Percentiles rank a stretch among this genome's conserved stretches.
These are phyloP conservation scores for Pampusana beccarii DNA, from an alignment of 2,113 vertebrate genomes.

Conservation along the genomic window DNA sequence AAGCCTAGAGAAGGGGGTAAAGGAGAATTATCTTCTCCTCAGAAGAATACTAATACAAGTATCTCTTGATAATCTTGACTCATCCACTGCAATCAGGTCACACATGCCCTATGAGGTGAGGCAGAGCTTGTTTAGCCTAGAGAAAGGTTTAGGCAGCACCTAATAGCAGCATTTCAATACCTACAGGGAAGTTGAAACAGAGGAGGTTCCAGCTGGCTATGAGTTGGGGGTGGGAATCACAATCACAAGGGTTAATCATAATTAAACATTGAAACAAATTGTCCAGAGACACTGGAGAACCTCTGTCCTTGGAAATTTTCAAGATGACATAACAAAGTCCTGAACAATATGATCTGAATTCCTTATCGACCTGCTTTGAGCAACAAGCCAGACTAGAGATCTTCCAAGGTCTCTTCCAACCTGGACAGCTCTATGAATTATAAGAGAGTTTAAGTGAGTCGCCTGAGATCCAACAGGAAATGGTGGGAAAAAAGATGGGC, in stretches of 20 bases:
- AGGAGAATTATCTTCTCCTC: not conserved
- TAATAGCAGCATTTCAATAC: not conserved
- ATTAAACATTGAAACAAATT: not conserved
- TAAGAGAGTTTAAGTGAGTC: not conserved
- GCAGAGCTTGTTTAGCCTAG: not conserved
- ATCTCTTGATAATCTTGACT: not conserved
- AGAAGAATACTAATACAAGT: not conserved
- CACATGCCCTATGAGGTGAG: not conserved
- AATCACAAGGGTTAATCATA: not conserved
- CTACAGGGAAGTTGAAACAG: not conserved
- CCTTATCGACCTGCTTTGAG: not conserved
- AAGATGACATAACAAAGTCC: not conserved
- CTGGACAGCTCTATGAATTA: not conserved
- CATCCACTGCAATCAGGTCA: not conserved
- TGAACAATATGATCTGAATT: not conserved
- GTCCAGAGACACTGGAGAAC: not conserved
- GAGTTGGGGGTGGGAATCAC: not conserved
- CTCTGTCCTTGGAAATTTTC: not conserved
- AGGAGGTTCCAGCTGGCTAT: not conserved
- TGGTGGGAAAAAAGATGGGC: not conserved
- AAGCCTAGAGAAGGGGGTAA: not conserved
- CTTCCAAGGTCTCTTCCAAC: not conserved
- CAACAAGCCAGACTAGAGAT: not conserved
- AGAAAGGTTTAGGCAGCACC: not conserved
- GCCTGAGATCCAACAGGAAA: not conserved